Evolutionary conservation across 23 tunicate genomes (phyloP), one percentile per base, ranked within the genome.

Genomic region (Phallusia fumigata): DNA sequence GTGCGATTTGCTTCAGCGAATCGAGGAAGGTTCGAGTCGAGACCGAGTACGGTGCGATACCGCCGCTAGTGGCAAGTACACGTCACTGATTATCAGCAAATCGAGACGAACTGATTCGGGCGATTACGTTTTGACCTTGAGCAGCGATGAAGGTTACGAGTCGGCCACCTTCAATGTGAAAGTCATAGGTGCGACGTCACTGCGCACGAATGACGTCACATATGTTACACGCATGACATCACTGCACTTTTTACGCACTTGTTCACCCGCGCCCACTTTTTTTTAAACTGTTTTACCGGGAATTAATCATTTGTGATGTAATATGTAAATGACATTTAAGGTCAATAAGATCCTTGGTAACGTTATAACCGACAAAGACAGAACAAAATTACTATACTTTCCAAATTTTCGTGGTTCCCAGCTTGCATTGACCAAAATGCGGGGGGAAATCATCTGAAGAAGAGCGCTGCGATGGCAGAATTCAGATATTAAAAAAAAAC

Each of bases 81-180:
- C 90, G 19, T 65, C 82, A 65, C 65, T 96, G 45, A 91, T 87
- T 18, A 96, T 96, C 74, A 87, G 88, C 83, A 96, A 85, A 81
- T 36, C 89, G 15, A 81, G 76, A 77, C 87, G 96, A 28, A 58
- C 65, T 0, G 99, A 96, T 73, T 84, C 96, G 0, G 99, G 96
- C 18, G 90, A 85, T 24, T 96, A 96, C 83, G 81, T 86, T 18
- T 76, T 96, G 45, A 82, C 80, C 24, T 65, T 91, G 73, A 81
- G 85, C 64, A 91, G 93, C 52, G 99, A 91, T 6, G 96, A 93
- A 74, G 95, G 90, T 52, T 47, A 51, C 47, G 95, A 86, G 73
- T 83, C 95, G 10, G 95, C 92, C 32, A 81, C 86, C 19, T 90
- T 90, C 82, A 79, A 78, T 31, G 88, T 95, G 35, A 86, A 82